phyloP scores from a whole-genome alignment of 2,888 invertebrate genomes.

The Andrena dorsata region DNA sequence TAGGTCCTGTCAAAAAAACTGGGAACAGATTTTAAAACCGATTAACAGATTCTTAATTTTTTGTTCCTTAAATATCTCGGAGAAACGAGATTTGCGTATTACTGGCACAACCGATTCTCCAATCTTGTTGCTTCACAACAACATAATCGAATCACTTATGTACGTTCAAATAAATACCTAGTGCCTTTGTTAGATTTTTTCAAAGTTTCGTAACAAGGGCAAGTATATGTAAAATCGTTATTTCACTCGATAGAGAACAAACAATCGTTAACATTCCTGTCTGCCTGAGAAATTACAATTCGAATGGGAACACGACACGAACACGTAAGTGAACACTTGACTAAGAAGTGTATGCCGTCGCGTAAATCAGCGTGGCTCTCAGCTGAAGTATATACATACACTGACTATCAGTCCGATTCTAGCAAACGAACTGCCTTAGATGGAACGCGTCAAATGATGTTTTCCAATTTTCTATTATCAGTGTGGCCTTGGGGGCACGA shows the following conservation, averaged over 20 bases:
- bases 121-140: not conserved
- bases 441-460: slow-evolving; percentile 6
- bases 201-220: not conserved
- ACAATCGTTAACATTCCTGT: not conserved
- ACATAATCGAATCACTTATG: not conserved
- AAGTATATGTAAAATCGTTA: not conserved
- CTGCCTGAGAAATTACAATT: not conserved
- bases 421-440: slow-evolving; percentile 20
- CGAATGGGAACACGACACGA: slow-evolving; percentile 23
- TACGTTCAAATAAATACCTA: not conserved
- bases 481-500: slow-evolving; percentile 20
- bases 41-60: too few relatives aligned
- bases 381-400: not conserved
- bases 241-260: not conserved
- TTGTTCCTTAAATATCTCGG: not conserved
- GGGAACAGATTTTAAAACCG: too few relatives aligned
- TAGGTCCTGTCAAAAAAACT: too few relatives aligned
- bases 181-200: not conserved
- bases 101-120: not conserved
- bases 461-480: slow-evolving; percentile 31
- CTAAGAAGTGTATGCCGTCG: slow-evolving; percentile 1
- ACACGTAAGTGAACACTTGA: slow-evolving; percentile 18
- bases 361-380: slow-evolving; percentile 6
- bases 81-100: not conserved
- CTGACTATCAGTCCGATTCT: slow-evolving; percentile 4